These are phyloP conservation scores for Myopa testacea DNA, from an alignment of 2,888 invertebrate genomes.

Conservation along the genomic window DNA sequence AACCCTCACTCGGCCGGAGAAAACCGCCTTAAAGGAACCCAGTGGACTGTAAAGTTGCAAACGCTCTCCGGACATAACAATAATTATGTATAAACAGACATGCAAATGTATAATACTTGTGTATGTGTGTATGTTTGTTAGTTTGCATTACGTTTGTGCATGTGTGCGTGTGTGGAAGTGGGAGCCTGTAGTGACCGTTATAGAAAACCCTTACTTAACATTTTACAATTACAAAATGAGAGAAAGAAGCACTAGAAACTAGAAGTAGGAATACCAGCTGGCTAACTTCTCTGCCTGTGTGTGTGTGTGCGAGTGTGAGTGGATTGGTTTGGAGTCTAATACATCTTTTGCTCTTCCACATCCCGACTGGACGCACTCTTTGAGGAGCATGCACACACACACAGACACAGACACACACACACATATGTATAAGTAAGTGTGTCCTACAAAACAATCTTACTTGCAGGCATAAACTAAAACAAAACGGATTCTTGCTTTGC, in stretches of 20 bases:
- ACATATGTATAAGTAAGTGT: neutral
- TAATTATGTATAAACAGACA: constrained; percentile 47
- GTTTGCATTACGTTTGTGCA: constrained; percentile 26
- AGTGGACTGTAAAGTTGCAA: constrained; percentile 47
- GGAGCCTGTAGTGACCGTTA: neutral
- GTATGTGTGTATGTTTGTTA: constrained; percentile 25
- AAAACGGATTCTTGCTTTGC: constrained; percentile 39
- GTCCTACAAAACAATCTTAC: constrained; percentile 34
- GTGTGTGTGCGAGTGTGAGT: constrained; percentile 14
- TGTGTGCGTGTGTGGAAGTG: constrained; percentile 37
- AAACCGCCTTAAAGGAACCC: constrained; percentile 49
- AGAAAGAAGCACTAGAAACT: constrained; percentile 25
- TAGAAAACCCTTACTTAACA: constrained; percentile 32
- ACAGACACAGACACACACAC: constrained; percentile 14
- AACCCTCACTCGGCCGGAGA: constrained; percentile 42
- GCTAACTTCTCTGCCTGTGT: constrained; percentile 1
- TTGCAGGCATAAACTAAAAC: constrained; percentile 40
- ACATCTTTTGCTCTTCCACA: constrained; percentile 41
- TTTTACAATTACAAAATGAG: constrained; percentile 41
- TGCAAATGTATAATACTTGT: constrained; percentile 39
- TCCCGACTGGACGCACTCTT: constrained; percentile 32
- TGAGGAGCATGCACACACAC: constrained; percentile 15
- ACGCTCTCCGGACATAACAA: constrained; percentile 45
- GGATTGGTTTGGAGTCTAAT: constrained; percentile 33
- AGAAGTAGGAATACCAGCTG: constrained; percentile 12